phyloP scores from a whole-genome alignment of 2,888 invertebrate species.

The Oscheius onirici region DNA sequence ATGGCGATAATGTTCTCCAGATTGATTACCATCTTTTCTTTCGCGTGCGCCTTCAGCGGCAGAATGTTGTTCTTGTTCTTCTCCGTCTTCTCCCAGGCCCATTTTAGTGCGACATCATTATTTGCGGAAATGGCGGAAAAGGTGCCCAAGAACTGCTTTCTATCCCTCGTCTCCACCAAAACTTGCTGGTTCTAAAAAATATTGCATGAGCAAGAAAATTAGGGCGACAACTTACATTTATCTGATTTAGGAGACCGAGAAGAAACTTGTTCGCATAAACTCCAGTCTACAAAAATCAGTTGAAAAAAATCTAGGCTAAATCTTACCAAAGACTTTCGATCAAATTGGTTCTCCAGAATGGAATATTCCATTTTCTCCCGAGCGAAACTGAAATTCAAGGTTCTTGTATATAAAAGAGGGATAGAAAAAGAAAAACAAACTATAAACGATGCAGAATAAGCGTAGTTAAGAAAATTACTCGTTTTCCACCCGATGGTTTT shows the following conservation, averaged over 20 bases:
- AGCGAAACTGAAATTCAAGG: too few species aligned
- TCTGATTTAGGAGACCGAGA: not conserved
- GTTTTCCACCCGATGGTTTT: too few species aligned
- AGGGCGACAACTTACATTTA: not conserved
- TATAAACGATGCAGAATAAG: too few species aligned
- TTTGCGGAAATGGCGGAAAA: constrained; percentile 22
- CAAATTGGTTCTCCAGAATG: too few species aligned
- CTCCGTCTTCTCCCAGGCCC: constrained; percentile 38
- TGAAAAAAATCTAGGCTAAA: too few species aligned
- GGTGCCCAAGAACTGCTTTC: constrained; percentile 19
- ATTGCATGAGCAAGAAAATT: not conserved
- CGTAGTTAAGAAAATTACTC: too few species aligned
- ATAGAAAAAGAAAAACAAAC: too few species aligned
- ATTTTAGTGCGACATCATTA: constrained; percentile 32
- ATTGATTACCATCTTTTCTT: constrained; percentile 44
- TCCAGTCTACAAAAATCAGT: not conserved
- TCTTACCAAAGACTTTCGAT: too few species aligned
- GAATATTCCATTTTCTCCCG: too few species aligned
- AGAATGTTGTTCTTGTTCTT: constrained; percentile 43
- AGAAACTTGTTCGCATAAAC: constrained; percentile 1
- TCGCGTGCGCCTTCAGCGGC: constrained; percentile 36
- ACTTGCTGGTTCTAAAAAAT: constrained; percentile 30
- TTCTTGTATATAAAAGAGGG: too few species aligned
- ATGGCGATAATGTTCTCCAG: constrained; percentile 43
- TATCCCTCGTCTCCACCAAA: constrained; percentile 24